Percentiles rank a stretch among this genome's conserved stretches.
phyloP scores from a whole-genome alignment of 2,113 vertebrate species.

The Petromus typicus region DNA sequence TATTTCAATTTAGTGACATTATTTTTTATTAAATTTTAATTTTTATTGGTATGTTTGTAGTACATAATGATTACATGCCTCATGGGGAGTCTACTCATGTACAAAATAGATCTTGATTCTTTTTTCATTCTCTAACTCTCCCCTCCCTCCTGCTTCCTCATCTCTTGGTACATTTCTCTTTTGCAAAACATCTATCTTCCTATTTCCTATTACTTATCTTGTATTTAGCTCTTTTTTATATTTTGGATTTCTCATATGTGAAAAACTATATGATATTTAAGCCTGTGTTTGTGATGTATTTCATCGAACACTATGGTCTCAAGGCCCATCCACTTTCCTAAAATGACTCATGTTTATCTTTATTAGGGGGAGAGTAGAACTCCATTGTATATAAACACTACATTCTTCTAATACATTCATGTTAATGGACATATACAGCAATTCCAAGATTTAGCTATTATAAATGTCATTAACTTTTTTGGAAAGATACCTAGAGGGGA shows the following conservation, averaged over 20 bases:
- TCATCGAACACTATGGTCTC: too few relatives aligned
- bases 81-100: neutral
- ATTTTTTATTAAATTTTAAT: neutral
- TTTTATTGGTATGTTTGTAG: neutral
- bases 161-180: neutral
- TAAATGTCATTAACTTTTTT: neutral
- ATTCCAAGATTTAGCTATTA: neutral
- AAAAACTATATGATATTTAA: neutral
- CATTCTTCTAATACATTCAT: neutral
- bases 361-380: neutral
- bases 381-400: neutral
- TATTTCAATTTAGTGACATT: neutral
- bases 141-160: neutral
- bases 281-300: too few relatives aligned
- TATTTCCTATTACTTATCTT: neutral
- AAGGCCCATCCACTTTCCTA: too few relatives aligned
- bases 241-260: neutral
- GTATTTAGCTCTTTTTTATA: neutral
- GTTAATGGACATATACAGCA: too few relatives aligned
- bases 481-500: neutral
- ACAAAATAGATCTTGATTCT: neutral
- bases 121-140: neutral
- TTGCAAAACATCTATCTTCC: neutral
- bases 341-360: too few relatives aligned
- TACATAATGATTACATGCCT: neutral